Evolutionary conservation across 1,140 invertebrate genomes (phyloP).

Genomic region (Drosophila repletoides): DNA sequence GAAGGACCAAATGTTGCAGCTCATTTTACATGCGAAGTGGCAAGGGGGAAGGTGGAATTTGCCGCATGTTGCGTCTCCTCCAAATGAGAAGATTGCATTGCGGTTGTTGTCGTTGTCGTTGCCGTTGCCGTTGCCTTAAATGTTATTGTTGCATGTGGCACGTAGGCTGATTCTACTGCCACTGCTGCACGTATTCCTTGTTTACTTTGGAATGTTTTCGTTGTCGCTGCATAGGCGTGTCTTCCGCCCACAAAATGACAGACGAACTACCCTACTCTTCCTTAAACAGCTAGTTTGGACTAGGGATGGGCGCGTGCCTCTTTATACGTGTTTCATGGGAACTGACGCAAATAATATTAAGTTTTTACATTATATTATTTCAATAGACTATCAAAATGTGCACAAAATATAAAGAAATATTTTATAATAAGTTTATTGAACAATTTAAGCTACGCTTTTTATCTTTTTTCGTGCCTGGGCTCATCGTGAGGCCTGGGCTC

Average conservation of each 20-base stretch:
- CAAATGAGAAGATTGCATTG: slow-evolving; percentile 57
- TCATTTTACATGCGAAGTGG: slow-evolving; percentile 37
- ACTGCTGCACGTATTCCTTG: slow-evolving; percentile 44
- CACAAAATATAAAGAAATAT: no score
- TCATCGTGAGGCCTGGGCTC: no score
- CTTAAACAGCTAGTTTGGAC: slow-evolving; percentile 2
- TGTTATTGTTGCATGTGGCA: slow-evolving; percentile 66
- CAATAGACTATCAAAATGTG: no score
- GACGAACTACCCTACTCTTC: neutral
- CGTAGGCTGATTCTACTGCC: slow-evolving; percentile 26
- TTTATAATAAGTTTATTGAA: no score
- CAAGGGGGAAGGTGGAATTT: no score
- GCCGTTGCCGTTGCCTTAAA: slow-evolving; percentile 44
- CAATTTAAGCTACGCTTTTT: no score
- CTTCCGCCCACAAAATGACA: slow-evolving; percentile 16
- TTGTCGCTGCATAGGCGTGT: slow-evolving; percentile 32
- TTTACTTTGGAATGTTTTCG: slow-evolving; percentile 58
- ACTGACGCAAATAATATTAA: no score
- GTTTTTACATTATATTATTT: no score
- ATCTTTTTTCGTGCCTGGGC: no score
- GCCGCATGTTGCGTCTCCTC: slow-evolving; percentile 26
- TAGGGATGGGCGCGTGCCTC: no score
- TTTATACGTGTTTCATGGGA: no score
- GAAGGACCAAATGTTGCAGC: slow-evolving; percentile 1
- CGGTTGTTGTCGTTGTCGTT: slow-evolving; percentile 28